These are phyloP conservation scores for Astatotilapia flaviijosephi DNA, from an alignment of 2,113 vertebrate genomes.

Conservation along the genomic window DNA sequence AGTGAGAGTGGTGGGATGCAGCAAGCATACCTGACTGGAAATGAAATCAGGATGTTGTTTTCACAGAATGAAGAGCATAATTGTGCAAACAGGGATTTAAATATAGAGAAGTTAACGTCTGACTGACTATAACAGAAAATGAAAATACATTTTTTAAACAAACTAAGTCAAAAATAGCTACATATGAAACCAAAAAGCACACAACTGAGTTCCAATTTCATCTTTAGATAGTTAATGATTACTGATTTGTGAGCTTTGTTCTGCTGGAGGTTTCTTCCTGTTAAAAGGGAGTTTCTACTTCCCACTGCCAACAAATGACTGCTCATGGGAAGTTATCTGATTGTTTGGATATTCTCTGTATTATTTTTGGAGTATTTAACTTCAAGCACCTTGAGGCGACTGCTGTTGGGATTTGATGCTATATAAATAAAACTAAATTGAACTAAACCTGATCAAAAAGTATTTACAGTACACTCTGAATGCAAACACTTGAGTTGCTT, in stretches of 20 bases:
- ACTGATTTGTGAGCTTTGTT: neutral
- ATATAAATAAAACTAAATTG: neutral
- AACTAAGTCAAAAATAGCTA: neutral
- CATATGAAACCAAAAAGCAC: neutral
- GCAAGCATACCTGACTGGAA: neutral
- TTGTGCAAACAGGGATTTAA: neutral
- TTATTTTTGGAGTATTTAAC: neutral
- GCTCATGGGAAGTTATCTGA: neutral
- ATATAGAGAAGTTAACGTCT: accelerated
- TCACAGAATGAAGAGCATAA: neutral
- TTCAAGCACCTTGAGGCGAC: neutral
- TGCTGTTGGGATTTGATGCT: neutral
- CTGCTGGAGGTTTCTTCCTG: neutral
- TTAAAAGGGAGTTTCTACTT: neutral
- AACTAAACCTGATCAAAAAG: neutral
- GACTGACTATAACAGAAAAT: neutral
- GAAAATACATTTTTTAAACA: neutral
- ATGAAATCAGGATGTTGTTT: neutral
- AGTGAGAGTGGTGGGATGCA: neutral
- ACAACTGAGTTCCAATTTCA: neutral
- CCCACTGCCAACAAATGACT: neutral
- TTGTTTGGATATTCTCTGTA: neutral
- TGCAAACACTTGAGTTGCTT: neutral
- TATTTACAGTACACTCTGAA: neutral
- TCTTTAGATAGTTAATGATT: neutral